Evolutionary conservation across 2,888 invertebrate genomes (phyloP).

Genomic region (Nebria brevicollis): DNA sequence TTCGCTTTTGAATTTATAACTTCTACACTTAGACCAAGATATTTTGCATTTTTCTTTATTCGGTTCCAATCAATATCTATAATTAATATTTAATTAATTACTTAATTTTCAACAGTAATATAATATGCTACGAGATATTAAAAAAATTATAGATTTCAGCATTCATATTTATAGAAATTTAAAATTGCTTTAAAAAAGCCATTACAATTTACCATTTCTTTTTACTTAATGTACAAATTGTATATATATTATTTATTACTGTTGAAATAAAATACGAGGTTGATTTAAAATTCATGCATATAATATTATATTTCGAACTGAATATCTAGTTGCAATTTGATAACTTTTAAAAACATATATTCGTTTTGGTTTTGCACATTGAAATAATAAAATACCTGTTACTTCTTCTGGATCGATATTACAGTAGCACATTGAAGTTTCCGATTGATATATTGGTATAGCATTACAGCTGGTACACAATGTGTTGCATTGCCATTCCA

Average conservation of each 20-base stretch:
- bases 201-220: too few species aligned
- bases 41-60: constrained; percentile 14
- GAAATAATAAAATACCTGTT: not conserved
- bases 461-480: not conserved
- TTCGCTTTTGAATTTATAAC: not conserved
- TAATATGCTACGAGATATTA: too few species aligned
- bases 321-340: not conserved
- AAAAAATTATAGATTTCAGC: too few species aligned
- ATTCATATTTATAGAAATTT: too few species aligned
- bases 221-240: too few species aligned
- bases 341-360: not conserved
- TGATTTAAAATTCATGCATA: too few species aligned
- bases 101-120: too few species aligned
- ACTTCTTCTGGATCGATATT: not conserved
- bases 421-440: constrained; percentile 8
- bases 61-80: constrained; percentile 16
- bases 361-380: not conserved
- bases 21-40: constrained; percentile 9
- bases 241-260: too few species aligned
- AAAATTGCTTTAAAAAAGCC: too few species aligned
- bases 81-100: not conserved
- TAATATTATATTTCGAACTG: too few species aligned
- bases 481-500: constrained; percentile 20
- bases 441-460: constrained; percentile 9
- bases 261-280: too few species aligned